Conservation (phyloP, 2,888 invertebrate genomes). For the Ennomos erosarius region DNA sequence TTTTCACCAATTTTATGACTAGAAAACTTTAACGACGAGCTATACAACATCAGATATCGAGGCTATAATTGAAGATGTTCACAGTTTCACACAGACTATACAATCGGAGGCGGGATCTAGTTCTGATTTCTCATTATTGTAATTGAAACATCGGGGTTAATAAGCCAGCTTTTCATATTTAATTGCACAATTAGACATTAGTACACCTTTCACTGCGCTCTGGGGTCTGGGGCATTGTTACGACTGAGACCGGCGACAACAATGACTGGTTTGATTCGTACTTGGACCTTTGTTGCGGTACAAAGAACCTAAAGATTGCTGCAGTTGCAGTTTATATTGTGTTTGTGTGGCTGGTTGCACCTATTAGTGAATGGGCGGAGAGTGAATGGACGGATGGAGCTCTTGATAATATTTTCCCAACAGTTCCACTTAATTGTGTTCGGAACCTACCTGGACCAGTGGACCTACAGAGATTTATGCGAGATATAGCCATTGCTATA, state of each 20-base stretch:
- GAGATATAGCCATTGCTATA: too few species aligned
- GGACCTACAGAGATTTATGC: too few species aligned
- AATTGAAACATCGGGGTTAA: conserved; percentile 67
- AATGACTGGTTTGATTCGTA: conserved; percentile 53
- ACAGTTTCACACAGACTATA: conserved; percentile 50
- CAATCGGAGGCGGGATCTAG: conserved; percentile 51
- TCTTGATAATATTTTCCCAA: too few species aligned
- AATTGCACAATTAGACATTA: conserved; percentile 66
- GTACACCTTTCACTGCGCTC: conserved; percentile 65
- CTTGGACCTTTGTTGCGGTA: conserved; percentile 34
- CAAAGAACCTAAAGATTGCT: conserved; percentile 32
- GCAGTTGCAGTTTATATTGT: conserved; percentile 24
- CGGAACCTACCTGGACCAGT: too few species aligned
- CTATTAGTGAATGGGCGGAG: background rate
- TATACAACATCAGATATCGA: conserved; percentile 42
- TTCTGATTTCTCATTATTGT: conserved; percentile 63
- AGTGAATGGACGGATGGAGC: background rate
- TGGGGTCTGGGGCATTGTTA: conserved; percentile 45
- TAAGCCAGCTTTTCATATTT: conserved; percentile 65
- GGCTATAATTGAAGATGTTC: conserved; percentile 51
- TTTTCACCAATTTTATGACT: conserved; percentile 14
- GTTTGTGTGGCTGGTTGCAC: conserved; percentile 1
- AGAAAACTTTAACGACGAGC: conserved; percentile 32
- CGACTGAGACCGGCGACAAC: conserved; percentile 48
- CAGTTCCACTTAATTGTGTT: background rate